Evolutionary conservation across 92 coral and sea anemone genomes (phyloP).

Genomic region (Phenganax stokvisi): DNA sequence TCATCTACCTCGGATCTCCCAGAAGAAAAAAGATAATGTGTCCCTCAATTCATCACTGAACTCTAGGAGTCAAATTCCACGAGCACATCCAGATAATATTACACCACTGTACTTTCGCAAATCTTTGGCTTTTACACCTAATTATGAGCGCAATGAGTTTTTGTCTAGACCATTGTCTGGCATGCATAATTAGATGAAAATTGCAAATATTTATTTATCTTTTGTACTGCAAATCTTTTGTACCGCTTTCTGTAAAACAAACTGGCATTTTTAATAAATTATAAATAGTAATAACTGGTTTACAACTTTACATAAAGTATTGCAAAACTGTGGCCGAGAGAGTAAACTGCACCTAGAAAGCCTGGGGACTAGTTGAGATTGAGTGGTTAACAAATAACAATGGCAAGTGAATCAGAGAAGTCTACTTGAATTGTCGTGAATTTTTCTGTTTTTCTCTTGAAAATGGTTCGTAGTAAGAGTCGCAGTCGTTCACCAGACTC

Average conservation of each 20-base stretch:
- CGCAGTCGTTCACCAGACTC: conserved; percentile 21
- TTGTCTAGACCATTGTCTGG: conserved; percentile 64
- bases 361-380: not conserved
- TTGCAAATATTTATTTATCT: not conserved
- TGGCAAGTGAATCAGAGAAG: not conserved
- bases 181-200: conserved; percentile 15
- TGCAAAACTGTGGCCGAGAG: too few relatives aligned
- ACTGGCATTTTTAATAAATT: too few relatives aligned
- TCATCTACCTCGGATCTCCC: conserved; percentile 38
- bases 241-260: not conserved
- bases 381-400: not conserved
- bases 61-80: conserved; percentile 50
- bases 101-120: conserved; percentile 77
- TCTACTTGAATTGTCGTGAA: not conserved
- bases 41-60: conserved; percentile 71
- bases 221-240: not conserved
- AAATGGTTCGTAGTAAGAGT: conserved; percentile 38
- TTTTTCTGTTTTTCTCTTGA: not conserved
- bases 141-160: conserved; percentile 61
- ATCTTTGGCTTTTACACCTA: conserved; percentile 87
- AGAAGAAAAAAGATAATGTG: conserved; percentile 42
- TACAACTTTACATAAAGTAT: too few relatives aligned
- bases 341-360: not conserved
- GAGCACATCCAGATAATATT: conserved; percentile 49
- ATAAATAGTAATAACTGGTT: too few relatives aligned